Percentiles rank a stretch among this genome's conserved stretches.
Evolutionary conservation across 2,888 invertebrate species (phyloP).

Genomic region (Cheilosia scutellata): DNA sequence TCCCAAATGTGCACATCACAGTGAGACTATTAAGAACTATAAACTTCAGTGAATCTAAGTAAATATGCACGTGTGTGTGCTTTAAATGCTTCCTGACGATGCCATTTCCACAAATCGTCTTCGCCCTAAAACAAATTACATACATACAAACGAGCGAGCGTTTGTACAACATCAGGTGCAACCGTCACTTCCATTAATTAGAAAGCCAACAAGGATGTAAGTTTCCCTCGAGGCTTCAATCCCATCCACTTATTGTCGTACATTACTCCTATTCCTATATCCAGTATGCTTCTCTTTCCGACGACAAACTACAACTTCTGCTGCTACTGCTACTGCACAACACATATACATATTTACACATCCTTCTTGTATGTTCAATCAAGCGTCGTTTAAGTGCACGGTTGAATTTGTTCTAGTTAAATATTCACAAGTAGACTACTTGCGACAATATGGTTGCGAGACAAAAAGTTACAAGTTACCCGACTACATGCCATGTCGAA

Average conservation of each 20-base stretch:
- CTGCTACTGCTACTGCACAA: conserved; percentile 16
- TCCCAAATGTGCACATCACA: conserved; percentile 62
- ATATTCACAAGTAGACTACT: conserved; percentile 73
- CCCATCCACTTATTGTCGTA: conserved; percentile 75
- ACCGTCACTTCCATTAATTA: conserved; percentile 75
- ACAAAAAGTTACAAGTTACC: conserved; percentile 75
- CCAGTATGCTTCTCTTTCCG: conserved; percentile 24
- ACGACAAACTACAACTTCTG: conserved; percentile 46
- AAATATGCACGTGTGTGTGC: conserved; percentile 23
- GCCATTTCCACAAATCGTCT: conserved; percentile 74
- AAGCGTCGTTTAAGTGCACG: conserved; percentile 75
- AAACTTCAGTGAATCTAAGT: conserved; percentile 44
- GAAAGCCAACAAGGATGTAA: conserved; percentile 75
- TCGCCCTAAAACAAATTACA: conserved; percentile 69
- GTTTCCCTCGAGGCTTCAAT: conserved; percentile 75
- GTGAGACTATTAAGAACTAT: conserved; percentile 69
- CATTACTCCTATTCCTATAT: conserved; percentile 67
- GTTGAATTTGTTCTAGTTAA: conserved; percentile 76
- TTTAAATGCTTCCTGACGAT: conserved; percentile 74
- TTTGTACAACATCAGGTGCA: conserved; percentile 75
- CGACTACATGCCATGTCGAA: conserved; percentile 72
- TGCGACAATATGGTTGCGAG: conserved; percentile 70
- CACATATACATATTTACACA: conserved; percentile 46
- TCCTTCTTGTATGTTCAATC: conserved; percentile 74
- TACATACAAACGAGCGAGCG: conserved; percentile 71